These are phyloP conservation scores for Helicoverpa armigera DNA, from an alignment of 1,140 invertebrate species.

Conservation along the genomic window DNA sequence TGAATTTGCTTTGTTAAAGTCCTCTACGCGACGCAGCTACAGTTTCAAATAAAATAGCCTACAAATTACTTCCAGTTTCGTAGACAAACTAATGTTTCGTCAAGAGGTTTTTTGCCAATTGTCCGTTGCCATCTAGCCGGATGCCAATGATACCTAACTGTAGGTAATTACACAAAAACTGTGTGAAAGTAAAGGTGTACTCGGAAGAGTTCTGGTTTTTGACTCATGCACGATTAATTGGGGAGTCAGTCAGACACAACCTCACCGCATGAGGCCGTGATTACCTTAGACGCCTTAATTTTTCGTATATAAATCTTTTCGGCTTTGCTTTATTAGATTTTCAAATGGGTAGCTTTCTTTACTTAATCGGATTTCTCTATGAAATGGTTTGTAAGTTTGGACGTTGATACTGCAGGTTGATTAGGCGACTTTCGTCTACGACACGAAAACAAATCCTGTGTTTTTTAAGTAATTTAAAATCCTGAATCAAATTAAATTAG, in stretches of 20 bases:
- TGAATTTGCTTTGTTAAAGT: constrained; percentile 34
- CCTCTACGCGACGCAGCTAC: not conserved
- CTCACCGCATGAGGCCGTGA: constrained; percentile 10
- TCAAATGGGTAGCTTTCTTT: too few relatives aligned
- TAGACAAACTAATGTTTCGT: constrained; percentile 7
- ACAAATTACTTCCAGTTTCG: constrained; percentile 12
- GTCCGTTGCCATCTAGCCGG: constrained; percentile 4
- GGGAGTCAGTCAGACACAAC: constrained; percentile 15
- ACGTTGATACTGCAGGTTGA: not conserved
- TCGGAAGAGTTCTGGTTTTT: constrained; percentile 22
- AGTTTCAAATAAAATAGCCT: not conserved
- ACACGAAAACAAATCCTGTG: not conserved
- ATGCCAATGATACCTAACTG: constrained; percentile 21
- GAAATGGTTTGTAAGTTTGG: not conserved
- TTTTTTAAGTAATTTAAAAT: too few relatives aligned
- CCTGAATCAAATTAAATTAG: too few relatives aligned
- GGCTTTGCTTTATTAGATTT: too few relatives aligned
- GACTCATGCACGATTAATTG: constrained; percentile 24
- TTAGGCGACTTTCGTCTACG: not conserved
- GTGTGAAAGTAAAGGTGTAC: constrained; percentile 32
- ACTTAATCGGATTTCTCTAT: too few relatives aligned
- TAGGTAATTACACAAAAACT: constrained; percentile 33
- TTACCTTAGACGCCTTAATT: constrained; percentile 25
- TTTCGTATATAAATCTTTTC: constrained; percentile 8
- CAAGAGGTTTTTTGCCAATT: constrained; percentile 17